A percentile compares a stretch with the other conserved stretches of the same genome.
Conservation (phyloP, 2,113 vertebrate genomes). For the Lamprologus lemairii region DNA sequence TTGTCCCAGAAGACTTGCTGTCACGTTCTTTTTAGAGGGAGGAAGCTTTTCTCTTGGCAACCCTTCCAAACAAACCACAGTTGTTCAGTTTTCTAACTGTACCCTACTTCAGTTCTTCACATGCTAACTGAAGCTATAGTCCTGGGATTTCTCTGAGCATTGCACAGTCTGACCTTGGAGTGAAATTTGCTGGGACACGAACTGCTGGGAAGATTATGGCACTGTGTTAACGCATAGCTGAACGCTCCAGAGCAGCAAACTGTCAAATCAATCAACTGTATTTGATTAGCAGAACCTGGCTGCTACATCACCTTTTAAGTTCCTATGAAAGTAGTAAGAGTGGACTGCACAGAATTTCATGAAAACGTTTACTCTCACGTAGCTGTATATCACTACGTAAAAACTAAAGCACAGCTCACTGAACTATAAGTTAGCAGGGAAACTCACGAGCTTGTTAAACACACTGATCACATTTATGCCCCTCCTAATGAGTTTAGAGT, state of each 20-base stretch:
- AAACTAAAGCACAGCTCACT: not conserved
- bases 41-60: not conserved
- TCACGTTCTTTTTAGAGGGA: not conserved
- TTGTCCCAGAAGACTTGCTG: not conserved
- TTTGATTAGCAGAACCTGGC: not conserved
- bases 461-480: not conserved
- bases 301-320: not conserved
- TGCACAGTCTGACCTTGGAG: not conserved
- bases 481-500: not conserved
- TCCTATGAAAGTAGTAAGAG: not conserved
- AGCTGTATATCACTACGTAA: not conserved
- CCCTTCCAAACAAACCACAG: not conserved
- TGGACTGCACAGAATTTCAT: not conserved
- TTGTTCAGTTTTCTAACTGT: not conserved
- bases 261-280: not conserved
- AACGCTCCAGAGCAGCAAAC: not conserved
- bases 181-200: not conserved
- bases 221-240: not conserved
- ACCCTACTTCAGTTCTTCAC: not conserved
- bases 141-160: not conserved
- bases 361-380: not conserved
- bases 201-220: not conserved
- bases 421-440: not conserved
- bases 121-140: not conserved
- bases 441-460: not conserved